A percentile compares a stretch with the other conserved stretches of the same genome.
Conservation (phyloP, 2,888 invertebrate species). For the Chalcosyrphus nemorum region DNA sequence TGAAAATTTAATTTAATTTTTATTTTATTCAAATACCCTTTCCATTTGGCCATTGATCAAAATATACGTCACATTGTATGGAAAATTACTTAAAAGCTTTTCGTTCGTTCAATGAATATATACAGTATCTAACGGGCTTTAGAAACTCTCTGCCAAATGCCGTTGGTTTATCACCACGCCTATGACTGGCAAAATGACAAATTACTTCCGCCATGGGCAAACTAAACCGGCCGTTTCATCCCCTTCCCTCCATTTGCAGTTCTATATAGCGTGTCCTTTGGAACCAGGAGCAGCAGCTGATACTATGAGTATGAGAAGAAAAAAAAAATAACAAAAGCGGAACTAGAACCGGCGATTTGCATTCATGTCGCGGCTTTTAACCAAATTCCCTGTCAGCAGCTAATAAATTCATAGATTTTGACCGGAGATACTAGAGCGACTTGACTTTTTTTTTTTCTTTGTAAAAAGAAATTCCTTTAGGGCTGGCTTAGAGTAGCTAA, state of each 20-base stretch:
- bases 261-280: slow-evolving; percentile 20
- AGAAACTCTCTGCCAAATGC: neutral
- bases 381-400: slow-evolving; percentile 68
- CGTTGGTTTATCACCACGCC: slow-evolving; percentile 52
- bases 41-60: slow-evolving; percentile 23
- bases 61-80: slow-evolving; percentile 41
- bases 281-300: slow-evolving; percentile 35
- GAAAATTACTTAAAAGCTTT: slow-evolving; percentile 57
- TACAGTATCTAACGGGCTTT: slow-evolving; percentile 19
- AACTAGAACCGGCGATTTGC: slow-evolving; percentile 60
- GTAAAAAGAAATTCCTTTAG: neutral
- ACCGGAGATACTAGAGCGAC: slow-evolving; percentile 39
- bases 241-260: neutral
- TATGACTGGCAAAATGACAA: slow-evolving; percentile 65
- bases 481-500: neutral
- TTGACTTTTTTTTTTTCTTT: neutral
- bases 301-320: slow-evolving; percentile 4
- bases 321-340: slow-evolving; percentile 29
- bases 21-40: slow-evolving; percentile 14
- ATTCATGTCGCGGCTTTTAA: slow-evolving; percentile 68
- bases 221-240: slow-evolving; percentile 35
- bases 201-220: slow-evolving; percentile 64
- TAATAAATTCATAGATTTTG: slow-evolving; percentile 70
- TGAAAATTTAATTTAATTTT: neutral
- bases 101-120: slow-evolving; percentile 48